A percentile compares a stretch with the other conserved stretches of the same genome.
These are phyloP conservation scores for Drosophila tropicalis DNA, from an alignment of 1,140 invertebrate genomes.

Conservation along the genomic window DNA sequence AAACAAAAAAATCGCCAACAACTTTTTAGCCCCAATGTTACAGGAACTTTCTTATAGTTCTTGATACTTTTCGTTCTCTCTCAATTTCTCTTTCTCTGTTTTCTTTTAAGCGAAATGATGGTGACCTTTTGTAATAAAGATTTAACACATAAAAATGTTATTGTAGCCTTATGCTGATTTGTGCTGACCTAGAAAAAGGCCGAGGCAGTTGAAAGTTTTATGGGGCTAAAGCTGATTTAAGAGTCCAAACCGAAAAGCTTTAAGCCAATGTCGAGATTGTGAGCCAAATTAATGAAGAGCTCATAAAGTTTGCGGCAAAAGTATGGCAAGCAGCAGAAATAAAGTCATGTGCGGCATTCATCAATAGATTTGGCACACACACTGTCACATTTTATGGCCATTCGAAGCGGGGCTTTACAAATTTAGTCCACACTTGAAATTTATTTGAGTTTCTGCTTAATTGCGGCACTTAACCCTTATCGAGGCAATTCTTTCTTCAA, in stretches of 20 bases:
- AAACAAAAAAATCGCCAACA: slow-evolving; percentile 55
- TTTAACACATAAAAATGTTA: slow-evolving; percentile 81
- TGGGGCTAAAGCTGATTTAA: slow-evolving; percentile 66
- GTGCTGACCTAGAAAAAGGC: slow-evolving; percentile 57
- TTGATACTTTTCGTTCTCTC: no score
- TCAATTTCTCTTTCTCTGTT: not conserved
- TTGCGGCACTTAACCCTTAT: slow-evolving; percentile 45
- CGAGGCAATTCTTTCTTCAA: slow-evolving; percentile 13
- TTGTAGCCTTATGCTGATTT: slow-evolving; percentile 79
- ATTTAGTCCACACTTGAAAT: not conserved
- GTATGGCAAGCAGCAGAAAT: not conserved
- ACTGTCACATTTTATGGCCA: slow-evolving; percentile 22
- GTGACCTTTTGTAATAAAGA: slow-evolving; percentile 77
- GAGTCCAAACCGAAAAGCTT: slow-evolving; percentile 34
- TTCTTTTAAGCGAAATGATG: slow-evolving; percentile 4
- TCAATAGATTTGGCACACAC: slow-evolving; percentile 22
- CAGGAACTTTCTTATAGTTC: slow-evolving; percentile 45
- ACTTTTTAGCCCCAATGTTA: slow-evolving; percentile 51
- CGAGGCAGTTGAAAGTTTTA: slow-evolving; percentile 50
- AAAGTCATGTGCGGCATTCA: not conserved
- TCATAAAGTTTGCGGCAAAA: slow-evolving; percentile 26
- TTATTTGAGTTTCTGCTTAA: slow-evolving; percentile 1
- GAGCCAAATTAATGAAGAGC: slow-evolving; percentile 32
- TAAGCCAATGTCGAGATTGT: slow-evolving; percentile 17
- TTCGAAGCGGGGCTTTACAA: not conserved